Percentiles rank a stretch among this genome's conserved stretches.
phyloP scores from a whole-genome alignment of 1,140 invertebrate genomes.

The Megalonaias nervosa region DNA sequence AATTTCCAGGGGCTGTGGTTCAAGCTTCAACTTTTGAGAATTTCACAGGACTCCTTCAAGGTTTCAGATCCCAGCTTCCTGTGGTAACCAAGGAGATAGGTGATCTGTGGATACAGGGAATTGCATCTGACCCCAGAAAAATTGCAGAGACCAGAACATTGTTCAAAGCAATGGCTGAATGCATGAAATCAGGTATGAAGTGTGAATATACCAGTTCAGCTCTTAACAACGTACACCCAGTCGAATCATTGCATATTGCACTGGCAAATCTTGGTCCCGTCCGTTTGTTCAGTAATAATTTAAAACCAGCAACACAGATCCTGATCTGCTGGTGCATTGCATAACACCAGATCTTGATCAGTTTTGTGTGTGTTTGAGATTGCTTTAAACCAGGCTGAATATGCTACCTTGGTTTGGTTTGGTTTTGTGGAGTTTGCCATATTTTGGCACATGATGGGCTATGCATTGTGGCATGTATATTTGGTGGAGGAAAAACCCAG shows the following conservation, averaged over 20 bases:
- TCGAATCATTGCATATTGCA: too few species aligned
- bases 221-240: background rate
- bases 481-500: too few species aligned
- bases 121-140: conserved; percentile 60
- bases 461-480: too few species aligned
- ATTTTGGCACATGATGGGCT: too few species aligned
- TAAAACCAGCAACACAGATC: background rate
- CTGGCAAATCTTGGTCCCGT: too few species aligned
- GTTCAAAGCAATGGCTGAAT: conserved; percentile 43
- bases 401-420: too few species aligned
- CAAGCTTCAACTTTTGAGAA: conserved; percentile 53
- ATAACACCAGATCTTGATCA: background rate
- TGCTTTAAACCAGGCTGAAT: too few species aligned
- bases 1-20: conserved; percentile 55
- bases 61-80: conserved; percentile 46
- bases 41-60: conserved; percentile 40
- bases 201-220: background rate
- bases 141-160: conserved; percentile 49
- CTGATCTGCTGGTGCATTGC: background rate
- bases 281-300: too few species aligned
- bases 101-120: conserved; percentile 63
- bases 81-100: conserved; percentile 55
- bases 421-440: too few species aligned
- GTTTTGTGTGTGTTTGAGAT: too few species aligned
- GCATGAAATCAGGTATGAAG: conserved; percentile 36